A percentile compares a stretch with the other conserved stretches of the same genome.
These are phyloP conservation scores for Smutsia gigantea DNA, from an alignment of 2,797 vertebrate genomes.

Conservation along the genomic window DNA sequence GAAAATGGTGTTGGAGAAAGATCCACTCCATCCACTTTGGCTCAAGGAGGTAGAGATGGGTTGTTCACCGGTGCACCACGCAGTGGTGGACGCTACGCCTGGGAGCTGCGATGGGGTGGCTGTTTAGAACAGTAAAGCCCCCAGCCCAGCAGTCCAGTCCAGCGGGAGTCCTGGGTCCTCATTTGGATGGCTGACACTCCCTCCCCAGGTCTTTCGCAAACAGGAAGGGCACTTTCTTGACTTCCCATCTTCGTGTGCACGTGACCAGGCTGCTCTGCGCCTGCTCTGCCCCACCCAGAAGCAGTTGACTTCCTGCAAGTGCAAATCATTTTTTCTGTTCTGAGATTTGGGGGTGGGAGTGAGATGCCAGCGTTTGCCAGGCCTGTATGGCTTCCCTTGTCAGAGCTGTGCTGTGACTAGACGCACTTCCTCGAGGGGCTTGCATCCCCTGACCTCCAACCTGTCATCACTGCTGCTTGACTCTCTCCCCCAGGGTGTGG, in stretches of 20 bases:
- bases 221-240: slow-evolving; percentile 61
- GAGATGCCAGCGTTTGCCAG: background rate
- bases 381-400: background rate
- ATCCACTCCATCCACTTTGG: background rate
- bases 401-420: background rate
- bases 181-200: background rate
- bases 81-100: background rate
- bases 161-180: background rate
- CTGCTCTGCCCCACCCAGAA: background rate
- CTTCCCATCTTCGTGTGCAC: slow-evolving; percentile 44
- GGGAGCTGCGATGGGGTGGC: background rate
- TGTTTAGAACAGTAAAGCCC: background rate
- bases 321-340: slow-evolving; percentile 11
- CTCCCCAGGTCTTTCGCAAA: slow-evolving; percentile 58
- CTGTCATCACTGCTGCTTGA: background rate
- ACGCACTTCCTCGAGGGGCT: background rate
- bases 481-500: slow-evolving; percentile 75
- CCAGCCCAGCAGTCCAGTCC: background rate
- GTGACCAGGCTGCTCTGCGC: slow-evolving; percentile 3
- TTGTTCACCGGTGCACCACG: too few relatives aligned
- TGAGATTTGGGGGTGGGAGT: background rate
- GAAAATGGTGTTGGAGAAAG: background rate
- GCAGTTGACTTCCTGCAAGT: slow-evolving; percentile 42
- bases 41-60: background rate
- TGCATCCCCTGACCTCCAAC: background rate